Conservation (phyloP, 2,797 vertebrate species). For the Premnoplex brunnescens region DNA sequence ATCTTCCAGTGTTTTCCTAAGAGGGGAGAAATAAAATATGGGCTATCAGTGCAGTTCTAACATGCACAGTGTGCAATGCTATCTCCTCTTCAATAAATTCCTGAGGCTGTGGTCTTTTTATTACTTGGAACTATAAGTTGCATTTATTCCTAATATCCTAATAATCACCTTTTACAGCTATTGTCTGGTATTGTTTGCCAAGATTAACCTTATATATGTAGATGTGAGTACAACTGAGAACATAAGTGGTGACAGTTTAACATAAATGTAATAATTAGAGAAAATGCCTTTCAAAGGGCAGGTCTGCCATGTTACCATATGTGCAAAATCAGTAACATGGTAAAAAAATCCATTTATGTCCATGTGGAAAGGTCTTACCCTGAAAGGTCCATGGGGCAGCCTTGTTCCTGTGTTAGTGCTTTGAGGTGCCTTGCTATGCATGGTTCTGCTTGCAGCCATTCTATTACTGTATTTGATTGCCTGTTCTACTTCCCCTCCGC, state of each 20-base stretch:
- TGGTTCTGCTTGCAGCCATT: background rate
- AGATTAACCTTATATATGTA: background rate
- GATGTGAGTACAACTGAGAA: background rate
- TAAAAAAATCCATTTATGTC: background rate
- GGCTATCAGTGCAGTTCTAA: background rate
- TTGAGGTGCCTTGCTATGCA: background rate
- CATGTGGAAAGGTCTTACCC: background rate
- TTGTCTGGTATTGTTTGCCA: background rate
- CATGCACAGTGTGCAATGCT: too few species aligned
- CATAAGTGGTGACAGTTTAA: background rate
- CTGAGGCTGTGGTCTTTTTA: background rate
- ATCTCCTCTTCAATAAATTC: background rate
- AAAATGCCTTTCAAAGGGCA: background rate
- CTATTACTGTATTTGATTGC: background rate
- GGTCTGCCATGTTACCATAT: background rate
- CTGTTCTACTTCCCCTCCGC: accelerated
- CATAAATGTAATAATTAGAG: background rate
- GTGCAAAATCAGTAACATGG: background rate
- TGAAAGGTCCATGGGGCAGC: background rate
- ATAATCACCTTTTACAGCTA: background rate
- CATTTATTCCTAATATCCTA: background rate
- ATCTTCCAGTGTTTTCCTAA: background rate
- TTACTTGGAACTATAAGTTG: background rate
- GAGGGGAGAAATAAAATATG: background rate
- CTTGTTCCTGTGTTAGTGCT: background rate